phyloP scores from a whole-genome alignment of 2,113 vertebrate species.

The Otolemur garnettii region DNA sequence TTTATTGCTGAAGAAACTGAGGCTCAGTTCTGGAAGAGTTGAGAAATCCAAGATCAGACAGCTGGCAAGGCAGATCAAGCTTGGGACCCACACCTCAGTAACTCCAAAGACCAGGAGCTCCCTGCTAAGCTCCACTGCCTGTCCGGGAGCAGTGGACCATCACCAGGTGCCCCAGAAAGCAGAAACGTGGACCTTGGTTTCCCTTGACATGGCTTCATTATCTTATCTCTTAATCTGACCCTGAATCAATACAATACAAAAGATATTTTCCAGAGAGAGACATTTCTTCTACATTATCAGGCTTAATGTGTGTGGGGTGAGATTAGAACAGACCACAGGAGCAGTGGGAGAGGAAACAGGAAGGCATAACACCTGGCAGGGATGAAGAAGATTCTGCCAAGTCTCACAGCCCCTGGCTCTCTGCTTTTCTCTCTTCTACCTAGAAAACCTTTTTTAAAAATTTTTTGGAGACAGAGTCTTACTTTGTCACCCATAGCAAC shows the following conservation, averaged over 20 bases:
- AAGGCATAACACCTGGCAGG: not conserved
- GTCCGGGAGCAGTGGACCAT: not conserved
- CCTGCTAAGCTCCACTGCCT: not conserved
- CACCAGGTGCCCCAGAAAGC: not conserved
- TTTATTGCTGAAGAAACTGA: not conserved
- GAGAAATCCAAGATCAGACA: not conserved
- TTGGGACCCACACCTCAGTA: not conserved
- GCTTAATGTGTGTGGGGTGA: not conserved
- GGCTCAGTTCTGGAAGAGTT: not conserved
- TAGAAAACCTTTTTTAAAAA: not conserved
- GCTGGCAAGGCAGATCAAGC: not conserved
- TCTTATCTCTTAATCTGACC: slow-evolving; percentile 46
- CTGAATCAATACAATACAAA: not conserved
- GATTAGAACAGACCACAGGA: rapidly evolving
- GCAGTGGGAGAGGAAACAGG: not conserved
- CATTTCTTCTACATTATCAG: not conserved
- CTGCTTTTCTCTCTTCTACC: not conserved
- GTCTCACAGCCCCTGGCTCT: not conserved
- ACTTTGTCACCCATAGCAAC: too few species aligned
- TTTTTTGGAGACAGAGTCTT: too few species aligned
- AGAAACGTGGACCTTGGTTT: not conserved
- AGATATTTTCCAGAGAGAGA: slow-evolving; percentile 17
- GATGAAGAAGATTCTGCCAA: too few species aligned
- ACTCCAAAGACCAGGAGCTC: not conserved
- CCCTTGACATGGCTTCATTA: not conserved